Conservation (phyloP, 2,888 invertebrate species). For the Archips crataeganus region DNA sequence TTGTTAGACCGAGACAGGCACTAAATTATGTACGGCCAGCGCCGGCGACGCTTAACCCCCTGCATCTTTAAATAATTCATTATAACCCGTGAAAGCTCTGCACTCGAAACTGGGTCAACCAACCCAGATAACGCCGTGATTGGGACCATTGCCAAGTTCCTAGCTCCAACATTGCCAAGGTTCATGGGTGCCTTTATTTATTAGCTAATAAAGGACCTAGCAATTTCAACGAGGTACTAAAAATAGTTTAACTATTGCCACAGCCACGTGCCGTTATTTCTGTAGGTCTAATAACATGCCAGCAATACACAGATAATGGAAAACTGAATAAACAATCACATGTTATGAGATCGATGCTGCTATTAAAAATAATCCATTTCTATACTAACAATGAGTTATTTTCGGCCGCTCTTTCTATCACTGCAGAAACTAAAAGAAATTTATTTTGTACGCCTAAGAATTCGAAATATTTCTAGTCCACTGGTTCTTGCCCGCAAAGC, state of each 20-base stretch:
- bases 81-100: slow-evolving; percentile 35
- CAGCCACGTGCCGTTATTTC: neutral
- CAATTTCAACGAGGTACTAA: slow-evolving; percentile 2
- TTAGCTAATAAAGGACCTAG: slow-evolving; percentile 7
- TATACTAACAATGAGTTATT: neutral
- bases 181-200: slow-evolving; percentile 46
- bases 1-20: slow-evolving; percentile 24
- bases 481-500: neutral
- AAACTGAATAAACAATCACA: slow-evolving; percentile 21
- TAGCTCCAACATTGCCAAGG: slow-evolving; percentile 51
- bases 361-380: neutral
- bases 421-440: neutral
- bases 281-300: neutral
- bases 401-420: neutral
- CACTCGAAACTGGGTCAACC: slow-evolving; percentile 42
- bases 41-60: slow-evolving; percentile 29
- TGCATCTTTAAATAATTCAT: slow-evolving; percentile 31
- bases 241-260: neutral
- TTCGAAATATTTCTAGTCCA: neutral
- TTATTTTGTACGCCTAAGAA: neutral
- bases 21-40: slow-evolving; percentile 30
- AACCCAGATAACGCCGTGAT: slow-evolving; percentile 40
- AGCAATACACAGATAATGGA: neutral
- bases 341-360: neutral
- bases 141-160: slow-evolving; percentile 53